These are phyloP conservation scores for Drosophila ogumai DNA, from an alignment of 1,140 invertebrate genomes.

Conservation along the genomic window DNA sequence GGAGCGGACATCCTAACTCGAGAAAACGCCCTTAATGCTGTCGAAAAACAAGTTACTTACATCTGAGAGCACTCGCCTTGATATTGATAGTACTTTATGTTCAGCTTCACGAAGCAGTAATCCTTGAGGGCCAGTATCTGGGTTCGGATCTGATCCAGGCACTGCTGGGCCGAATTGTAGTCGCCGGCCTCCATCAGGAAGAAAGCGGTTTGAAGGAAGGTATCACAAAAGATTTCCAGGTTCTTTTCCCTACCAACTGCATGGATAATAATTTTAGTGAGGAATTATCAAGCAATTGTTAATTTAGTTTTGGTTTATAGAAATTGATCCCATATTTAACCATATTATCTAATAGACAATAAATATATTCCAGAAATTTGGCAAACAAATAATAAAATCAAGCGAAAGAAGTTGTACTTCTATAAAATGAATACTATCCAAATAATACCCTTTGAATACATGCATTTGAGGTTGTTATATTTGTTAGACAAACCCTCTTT, in stretches of 20 bases:
- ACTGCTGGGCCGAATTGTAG: conserved; percentile 55
- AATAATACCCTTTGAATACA: no score
- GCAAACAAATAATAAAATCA: neutral
- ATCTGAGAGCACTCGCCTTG: conserved; percentile 61
- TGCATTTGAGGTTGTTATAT: neutral
- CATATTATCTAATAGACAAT: neutral
- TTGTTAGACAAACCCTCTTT: neutral
- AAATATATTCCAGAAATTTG: neutral
- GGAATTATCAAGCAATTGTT: neutral
- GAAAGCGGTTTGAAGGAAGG: conserved; percentile 60
- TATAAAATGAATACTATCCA: no score
- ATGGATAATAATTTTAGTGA: neutral
- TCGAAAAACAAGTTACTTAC: conserved; percentile 23
- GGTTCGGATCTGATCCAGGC: conserved; percentile 65
- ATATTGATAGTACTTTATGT: conserved; percentile 68
- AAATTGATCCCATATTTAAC: no score
- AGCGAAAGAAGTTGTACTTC: no score
- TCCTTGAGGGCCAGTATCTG: conserved; percentile 55
- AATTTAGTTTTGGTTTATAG: neutral
- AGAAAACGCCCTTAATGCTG: no score
- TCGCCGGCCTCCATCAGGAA: conserved; percentile 68
- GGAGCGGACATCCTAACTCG: no score
- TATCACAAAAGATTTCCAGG: conserved; percentile 68
- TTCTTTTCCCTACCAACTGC: conserved; percentile 70
- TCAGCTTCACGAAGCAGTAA: conserved; percentile 64